These are phyloP conservation scores for Microtus richardsoni DNA, from an alignment of 2,113 vertebrate species.

Conservation along the genomic window DNA sequence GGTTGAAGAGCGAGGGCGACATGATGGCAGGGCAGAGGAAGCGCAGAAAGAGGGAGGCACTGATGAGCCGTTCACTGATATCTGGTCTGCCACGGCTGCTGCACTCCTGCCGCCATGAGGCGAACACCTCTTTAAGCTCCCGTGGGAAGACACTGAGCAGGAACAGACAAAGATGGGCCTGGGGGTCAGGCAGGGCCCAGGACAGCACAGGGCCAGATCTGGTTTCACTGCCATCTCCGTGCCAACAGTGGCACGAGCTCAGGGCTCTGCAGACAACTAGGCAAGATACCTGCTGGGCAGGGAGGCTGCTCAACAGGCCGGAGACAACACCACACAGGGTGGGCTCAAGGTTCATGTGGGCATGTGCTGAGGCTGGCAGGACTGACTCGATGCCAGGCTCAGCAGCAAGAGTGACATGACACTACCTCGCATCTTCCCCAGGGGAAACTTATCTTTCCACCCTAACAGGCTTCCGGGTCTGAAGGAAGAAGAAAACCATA, in stretches of 20 bases:
- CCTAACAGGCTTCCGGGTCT: background rate
- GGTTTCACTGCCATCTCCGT: background rate
- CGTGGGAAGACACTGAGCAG: conserved; percentile 94
- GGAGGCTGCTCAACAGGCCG: too few species aligned
- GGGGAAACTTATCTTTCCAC: background rate
- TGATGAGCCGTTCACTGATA: conserved; percentile 99
- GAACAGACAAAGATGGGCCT: background rate
- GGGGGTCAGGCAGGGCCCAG: background rate
- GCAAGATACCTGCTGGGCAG: background rate
- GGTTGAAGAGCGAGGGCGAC: conserved; percentile 97
- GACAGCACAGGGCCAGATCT: background rate
- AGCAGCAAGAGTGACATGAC: fast-evolving
- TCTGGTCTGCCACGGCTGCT: conserved; percentile 96
- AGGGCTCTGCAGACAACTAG: background rate
- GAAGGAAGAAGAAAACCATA: background rate
- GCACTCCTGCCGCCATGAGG: conserved; percentile 98
- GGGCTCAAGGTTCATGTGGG: background rate
- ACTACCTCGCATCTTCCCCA: background rate
- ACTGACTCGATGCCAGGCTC: background rate
- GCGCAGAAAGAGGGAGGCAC: conserved; percentile 96
- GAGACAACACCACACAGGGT: background rate
- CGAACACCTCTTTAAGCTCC: conserved; percentile 98
- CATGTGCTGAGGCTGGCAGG: background rate
- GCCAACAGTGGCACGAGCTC: background rate
- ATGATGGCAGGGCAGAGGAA: conserved; percentile 99